Conservation (phyloP, 2,113 vertebrate genomes). For the Platysteira castanea region DNA sequence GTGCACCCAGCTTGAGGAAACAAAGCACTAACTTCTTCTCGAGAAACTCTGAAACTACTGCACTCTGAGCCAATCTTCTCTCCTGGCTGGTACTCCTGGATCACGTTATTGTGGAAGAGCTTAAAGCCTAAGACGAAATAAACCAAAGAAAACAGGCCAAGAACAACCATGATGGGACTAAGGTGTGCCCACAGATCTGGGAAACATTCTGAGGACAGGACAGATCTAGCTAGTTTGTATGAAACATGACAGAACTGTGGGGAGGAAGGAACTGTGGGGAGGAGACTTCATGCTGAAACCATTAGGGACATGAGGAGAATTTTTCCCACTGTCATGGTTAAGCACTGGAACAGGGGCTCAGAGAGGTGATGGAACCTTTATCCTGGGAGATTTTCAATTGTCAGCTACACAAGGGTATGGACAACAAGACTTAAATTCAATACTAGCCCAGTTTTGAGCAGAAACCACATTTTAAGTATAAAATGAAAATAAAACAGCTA, state of each 20-base stretch:
- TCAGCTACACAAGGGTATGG: neutral
- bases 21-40: neutral
- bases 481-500: neutral
- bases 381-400: neutral
- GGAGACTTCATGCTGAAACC: neutral
- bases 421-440: neutral
- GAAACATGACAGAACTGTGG: neutral
- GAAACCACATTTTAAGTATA: neutral
- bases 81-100: neutral
- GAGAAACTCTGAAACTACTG: neutral
- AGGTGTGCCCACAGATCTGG: neutral
- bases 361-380: neutral
- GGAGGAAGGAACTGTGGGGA: neutral
- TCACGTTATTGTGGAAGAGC: neutral
- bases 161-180: neutral
- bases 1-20: neutral
- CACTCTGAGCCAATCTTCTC: neutral
- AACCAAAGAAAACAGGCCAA: neutral
- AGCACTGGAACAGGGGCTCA: neutral
- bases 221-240: neutral
- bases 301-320: neutral
- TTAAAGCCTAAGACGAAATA: neutral
- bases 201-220: neutral
- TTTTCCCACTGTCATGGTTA: neutral
- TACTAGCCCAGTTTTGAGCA: neutral